Evolutionary conservation across 2,113 vertebrate species (phyloP).

Genomic region (Cricetomys ansorgei): DNA sequence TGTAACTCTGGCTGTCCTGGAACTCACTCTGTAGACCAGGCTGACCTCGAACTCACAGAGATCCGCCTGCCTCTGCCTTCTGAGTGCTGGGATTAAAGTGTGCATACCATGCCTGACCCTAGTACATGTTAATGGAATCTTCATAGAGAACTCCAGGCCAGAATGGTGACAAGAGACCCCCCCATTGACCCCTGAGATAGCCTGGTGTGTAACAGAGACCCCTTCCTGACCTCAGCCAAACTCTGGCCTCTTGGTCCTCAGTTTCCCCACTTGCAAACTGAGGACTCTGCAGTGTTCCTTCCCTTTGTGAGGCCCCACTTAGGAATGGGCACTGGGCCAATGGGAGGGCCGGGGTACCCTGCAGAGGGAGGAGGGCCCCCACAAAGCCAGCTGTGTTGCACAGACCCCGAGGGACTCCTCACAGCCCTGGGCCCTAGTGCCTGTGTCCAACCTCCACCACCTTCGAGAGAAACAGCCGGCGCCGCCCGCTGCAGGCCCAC

Average conservation of each 20-base stretch:
- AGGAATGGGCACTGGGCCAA: neutral
- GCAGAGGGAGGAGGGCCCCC: neutral
- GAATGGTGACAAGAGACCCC: neutral
- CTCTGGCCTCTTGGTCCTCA: neutral
- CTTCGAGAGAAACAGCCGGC: neutral
- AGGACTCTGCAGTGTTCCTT: neutral
- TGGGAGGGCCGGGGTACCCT: neutral
- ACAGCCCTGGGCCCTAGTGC: neutral
- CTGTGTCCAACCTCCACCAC: slow-evolving; percentile 22
- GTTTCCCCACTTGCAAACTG: neutral
- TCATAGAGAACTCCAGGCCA: neutral
- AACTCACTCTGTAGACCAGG: neutral
- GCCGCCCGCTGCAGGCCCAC: neutral
- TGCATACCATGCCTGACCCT: neutral
- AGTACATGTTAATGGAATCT: neutral
- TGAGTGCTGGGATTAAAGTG: neutral
- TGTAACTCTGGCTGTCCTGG: neutral
- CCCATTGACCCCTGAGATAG: neutral
- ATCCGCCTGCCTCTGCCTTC: neutral
- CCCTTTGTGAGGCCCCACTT: neutral
- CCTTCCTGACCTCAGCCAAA: neutral
- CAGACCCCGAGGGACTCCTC: neutral
- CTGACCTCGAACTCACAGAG: neutral
- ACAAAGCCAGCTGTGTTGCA: slow-evolving; percentile 4
- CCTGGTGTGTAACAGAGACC: too few relatives aligned